Evolutionary conservation across 2,888 invertebrate species (phyloP).

Genomic region (Myopa testacea): DNA sequence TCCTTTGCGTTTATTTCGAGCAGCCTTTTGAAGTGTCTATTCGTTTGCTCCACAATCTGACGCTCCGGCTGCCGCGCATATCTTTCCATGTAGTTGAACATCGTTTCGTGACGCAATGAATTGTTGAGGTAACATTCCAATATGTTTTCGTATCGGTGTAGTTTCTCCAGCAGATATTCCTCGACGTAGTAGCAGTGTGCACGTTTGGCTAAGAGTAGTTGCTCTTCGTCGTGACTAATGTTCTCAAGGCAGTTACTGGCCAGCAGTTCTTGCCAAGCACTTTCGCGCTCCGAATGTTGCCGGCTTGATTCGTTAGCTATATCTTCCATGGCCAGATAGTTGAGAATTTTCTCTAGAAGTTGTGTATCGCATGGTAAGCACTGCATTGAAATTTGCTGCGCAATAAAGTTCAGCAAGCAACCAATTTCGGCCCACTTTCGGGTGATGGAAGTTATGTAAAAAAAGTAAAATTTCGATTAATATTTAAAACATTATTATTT

Average conservation of each 20-base stretch:
- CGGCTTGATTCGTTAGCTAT: constrained; percentile 66
- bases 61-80: constrained; percentile 67
- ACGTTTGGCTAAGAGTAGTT: constrained; percentile 74
- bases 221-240: constrained; percentile 72
- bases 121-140: constrained; percentile 78
- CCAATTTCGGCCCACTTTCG: constrained; percentile 70
- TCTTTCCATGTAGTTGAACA: constrained; percentile 72
- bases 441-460: background rate
- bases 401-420: constrained; percentile 75
- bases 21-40: constrained; percentile 70
- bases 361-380: constrained; percentile 66
- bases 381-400: constrained; percentile 73
- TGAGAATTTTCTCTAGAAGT: constrained; percentile 74
- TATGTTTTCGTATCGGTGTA: constrained; percentile 74
- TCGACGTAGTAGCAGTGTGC: constrained; percentile 79
- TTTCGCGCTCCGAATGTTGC: constrained; percentile 77
- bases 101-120: constrained; percentile 73
- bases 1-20: constrained; percentile 73
- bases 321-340: constrained; percentile 71
- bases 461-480: no score
- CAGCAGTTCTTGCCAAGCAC: constrained; percentile 78
- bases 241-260: constrained; percentile 73
- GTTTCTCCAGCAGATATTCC: constrained; percentile 76
- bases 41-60: constrained; percentile 69
- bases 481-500: no score